phyloP scores from a whole-genome alignment of 2,888 invertebrate genomes.

The Imbricaverruca yamaguchii region DNA sequence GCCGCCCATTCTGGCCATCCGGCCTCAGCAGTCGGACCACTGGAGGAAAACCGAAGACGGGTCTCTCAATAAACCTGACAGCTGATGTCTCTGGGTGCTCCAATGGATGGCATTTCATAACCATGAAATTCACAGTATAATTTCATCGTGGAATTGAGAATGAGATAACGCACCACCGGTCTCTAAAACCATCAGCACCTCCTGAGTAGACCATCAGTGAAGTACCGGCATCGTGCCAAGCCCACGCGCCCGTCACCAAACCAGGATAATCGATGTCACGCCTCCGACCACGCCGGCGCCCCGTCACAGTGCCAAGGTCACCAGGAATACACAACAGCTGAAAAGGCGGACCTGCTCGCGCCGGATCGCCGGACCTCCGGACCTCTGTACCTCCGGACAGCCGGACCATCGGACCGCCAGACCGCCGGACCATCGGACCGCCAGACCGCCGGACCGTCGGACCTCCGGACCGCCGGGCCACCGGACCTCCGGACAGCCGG shows the following conservation, averaged over 20 bases:
- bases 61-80: too few species aligned
- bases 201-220: neutral
- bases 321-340: neutral
- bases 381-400: neutral
- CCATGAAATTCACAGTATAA: neutral
- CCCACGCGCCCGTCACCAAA: neutral
- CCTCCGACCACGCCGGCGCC: neutral
- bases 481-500: too few species aligned
- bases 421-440: too few species aligned
- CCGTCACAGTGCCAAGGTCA: neutral
- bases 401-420: too few species aligned
- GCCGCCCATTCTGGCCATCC: too few species aligned
- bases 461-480: neutral
- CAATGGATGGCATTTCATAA: neutral
- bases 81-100: neutral
- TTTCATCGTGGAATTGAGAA: neutral
- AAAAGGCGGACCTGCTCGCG: neutral
- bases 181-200: neutral
- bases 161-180: neutral
- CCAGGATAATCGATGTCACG: neutral
- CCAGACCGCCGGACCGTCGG: neutral
- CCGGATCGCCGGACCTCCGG: neutral
- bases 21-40: too few species aligned
- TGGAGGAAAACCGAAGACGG: too few species aligned
- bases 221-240: neutral